phyloP scores from a whole-genome alignment of 2,888 invertebrate genomes.

The Drosophila demipolita region DNA sequence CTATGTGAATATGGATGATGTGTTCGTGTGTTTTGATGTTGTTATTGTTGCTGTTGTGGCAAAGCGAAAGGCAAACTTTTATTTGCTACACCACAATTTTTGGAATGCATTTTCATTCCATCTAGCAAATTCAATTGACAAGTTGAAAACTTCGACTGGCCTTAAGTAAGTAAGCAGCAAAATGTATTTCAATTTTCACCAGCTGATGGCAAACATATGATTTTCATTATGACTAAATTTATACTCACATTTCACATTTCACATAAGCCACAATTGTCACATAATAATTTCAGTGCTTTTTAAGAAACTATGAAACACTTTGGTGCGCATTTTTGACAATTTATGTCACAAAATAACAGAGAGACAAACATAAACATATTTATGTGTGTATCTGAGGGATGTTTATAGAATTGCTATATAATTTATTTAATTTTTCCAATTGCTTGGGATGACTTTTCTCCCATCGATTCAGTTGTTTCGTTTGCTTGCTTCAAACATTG shows the following conservation, averaged over 20 bases:
- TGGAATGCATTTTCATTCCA: conserved; percentile 47
- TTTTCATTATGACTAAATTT: not conserved
- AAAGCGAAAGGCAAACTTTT: conserved; percentile 44
- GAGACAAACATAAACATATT: conserved; percentile 1
- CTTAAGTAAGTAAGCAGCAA: conserved; percentile 16
- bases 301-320: not conserved
- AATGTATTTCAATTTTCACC: conserved; percentile 3
- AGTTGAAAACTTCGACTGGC: conserved; percentile 30
- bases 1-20: conserved; percentile 3
- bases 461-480: conserved; percentile 18
- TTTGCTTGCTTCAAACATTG: conserved; percentile 37
- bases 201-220: not conserved
- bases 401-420: conserved; percentile 32
- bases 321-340: not conserved
- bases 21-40: conserved; percentile 9
- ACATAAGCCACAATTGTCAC: not conserved
- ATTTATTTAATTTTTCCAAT: conserved; percentile 52
- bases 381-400: conserved; percentile 10
- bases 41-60: conserved; percentile 16
- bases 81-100: conserved; percentile 28
- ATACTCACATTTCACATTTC: not conserved
- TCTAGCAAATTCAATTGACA: conserved; percentile 53
- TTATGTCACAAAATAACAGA: not conserved
- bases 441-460: conserved; percentile 22
- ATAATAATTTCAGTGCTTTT: not conserved